Percentiles rank a stretch among this genome's conserved stretches.
These are phyloP conservation scores for Peribatodes rhomboidaria DNA, from an alignment of 2,888 invertebrate genomes.

Conservation along the genomic window DNA sequence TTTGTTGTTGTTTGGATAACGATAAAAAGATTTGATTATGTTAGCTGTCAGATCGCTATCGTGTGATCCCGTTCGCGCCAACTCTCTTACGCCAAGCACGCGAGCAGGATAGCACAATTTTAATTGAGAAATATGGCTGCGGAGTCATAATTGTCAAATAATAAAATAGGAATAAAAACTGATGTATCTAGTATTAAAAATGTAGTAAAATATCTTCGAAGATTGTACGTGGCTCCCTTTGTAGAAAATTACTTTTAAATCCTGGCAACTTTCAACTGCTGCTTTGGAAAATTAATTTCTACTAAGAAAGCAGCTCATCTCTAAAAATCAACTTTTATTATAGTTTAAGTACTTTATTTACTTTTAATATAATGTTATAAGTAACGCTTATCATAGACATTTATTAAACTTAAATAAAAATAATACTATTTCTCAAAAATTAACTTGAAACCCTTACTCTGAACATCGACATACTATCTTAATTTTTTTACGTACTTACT, in stretches of 20 bases:
- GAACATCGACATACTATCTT: constrained; percentile 43
- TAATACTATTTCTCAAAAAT: constrained; percentile 4
- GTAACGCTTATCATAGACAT: constrained; percentile 28
- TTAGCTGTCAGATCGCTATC: too few relatives aligned
- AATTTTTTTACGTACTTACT: constrained; percentile 38
- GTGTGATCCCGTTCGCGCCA: too few relatives aligned
- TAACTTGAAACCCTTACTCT: constrained; percentile 21
- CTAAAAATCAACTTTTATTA: constrained; percentile 1
- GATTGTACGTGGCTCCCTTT: constrained; percentile 21
- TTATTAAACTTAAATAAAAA: constrained; percentile 17
- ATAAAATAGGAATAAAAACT: too few relatives aligned
- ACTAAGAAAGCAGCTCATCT: constrained; percentile 20
- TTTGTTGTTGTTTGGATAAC: too few relatives aligned
- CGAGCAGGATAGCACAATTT: too few relatives aligned
- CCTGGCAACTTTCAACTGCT: constrained; percentile 29
- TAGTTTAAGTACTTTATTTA: constrained; percentile 16
- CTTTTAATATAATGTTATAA: constrained; percentile 22
- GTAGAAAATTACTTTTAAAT: constrained; percentile 22
- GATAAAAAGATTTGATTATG: too few relatives aligned
- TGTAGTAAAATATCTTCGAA: constrained; percentile 5
- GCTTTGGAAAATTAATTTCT: constrained; percentile 25
- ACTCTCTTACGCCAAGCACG: too few relatives aligned
- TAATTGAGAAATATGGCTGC: too few relatives aligned
- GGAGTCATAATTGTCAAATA: too few relatives aligned
- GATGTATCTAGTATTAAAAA: not conserved